Percentiles rank a stretch among this genome's conserved stretches.
Evolutionary conservation across 2,888 invertebrate genomes (phyloP).

Genomic region (Dasysyrphus tricinctus): DNA sequence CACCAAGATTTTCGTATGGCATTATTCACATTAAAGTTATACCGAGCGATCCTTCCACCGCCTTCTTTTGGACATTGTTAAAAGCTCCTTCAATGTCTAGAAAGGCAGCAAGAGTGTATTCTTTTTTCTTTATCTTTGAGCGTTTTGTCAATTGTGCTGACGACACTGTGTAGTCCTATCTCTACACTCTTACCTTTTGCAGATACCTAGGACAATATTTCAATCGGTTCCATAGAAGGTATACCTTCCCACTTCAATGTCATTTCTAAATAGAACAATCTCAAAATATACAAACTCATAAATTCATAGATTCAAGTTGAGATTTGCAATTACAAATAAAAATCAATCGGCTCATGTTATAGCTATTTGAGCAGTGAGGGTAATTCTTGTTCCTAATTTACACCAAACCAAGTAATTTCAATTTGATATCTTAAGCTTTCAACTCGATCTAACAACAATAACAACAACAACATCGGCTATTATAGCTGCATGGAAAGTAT

Average conservation of each 20-base stretch:
- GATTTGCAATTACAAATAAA: constrained; percentile 59
- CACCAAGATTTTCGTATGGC: too few species aligned
- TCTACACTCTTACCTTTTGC: too few species aligned
- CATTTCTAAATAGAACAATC: constrained; percentile 21
- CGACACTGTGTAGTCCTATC: too few species aligned
- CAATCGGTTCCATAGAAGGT: not conserved
- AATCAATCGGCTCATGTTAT: constrained; percentile 49
- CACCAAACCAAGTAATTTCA: constrained; percentile 48
- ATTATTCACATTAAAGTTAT: too few species aligned
- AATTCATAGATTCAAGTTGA: constrained; percentile 64
- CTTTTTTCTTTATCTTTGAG: too few species aligned
- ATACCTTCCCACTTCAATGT: constrained; percentile 18
- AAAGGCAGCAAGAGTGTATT: too few species aligned
- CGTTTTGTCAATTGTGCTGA: too few species aligned
- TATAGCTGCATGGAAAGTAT: not conserved
- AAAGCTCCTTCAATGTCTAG: too few species aligned
- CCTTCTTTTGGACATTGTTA: too few species aligned
- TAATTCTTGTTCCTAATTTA: constrained; percentile 53
- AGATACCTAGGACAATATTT: not conserved
- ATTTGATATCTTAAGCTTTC: constrained; percentile 51
- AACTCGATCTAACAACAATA: constrained; percentile 31
- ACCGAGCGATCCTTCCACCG: too few species aligned
- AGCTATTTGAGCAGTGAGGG: constrained; percentile 16
- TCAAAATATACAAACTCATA: constrained; percentile 53
- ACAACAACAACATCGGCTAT: not conserved